Conservation (phyloP, 1,140 invertebrate species). For the Scaptomyza montana region DNA sequence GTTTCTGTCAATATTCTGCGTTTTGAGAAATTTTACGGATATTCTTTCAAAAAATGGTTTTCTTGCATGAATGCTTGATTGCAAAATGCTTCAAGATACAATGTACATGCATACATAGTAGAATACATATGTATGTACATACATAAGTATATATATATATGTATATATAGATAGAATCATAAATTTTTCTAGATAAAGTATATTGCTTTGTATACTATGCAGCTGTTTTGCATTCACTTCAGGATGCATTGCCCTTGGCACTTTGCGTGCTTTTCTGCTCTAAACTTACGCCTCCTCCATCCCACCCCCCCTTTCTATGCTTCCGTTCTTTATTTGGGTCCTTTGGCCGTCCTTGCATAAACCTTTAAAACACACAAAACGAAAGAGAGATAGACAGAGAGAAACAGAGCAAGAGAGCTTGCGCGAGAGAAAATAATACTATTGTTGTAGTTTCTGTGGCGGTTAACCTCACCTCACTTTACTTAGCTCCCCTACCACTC, state of each 20-base stretch:
- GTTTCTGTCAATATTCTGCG: not conserved
- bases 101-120: too few relatives aligned
- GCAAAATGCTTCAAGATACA: too few relatives aligned
- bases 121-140: too few relatives aligned
- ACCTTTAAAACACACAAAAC: constrained; percentile 24
- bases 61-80: too few relatives aligned
- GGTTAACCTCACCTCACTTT: constrained; percentile 52
- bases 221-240: constrained; percentile 20
- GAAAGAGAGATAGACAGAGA: constrained; percentile 15
- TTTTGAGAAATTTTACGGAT: too few relatives aligned
- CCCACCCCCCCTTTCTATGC: too few relatives aligned
- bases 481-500: not conserved
- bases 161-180: too few relatives aligned
- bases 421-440: constrained; percentile 44
- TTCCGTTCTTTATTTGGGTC: not conserved
- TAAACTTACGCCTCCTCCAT: not conserved
- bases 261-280: constrained; percentile 27
- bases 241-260: constrained; percentile 46
- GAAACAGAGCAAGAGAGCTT: constrained; percentile 8
- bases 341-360: constrained; percentile 41
- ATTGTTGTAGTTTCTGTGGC: constrained; percentile 51
- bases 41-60: too few relatives aligned
- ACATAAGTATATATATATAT: too few relatives aligned
- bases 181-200: constrained; percentile 1
- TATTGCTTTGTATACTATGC: constrained; percentile 17